A percentile compares a stretch with the other conserved stretches of the same genome.
phyloP scores from a whole-genome alignment of 2,797 vertebrate genomes.

The Gymnoscopelus microlampas region DNA sequence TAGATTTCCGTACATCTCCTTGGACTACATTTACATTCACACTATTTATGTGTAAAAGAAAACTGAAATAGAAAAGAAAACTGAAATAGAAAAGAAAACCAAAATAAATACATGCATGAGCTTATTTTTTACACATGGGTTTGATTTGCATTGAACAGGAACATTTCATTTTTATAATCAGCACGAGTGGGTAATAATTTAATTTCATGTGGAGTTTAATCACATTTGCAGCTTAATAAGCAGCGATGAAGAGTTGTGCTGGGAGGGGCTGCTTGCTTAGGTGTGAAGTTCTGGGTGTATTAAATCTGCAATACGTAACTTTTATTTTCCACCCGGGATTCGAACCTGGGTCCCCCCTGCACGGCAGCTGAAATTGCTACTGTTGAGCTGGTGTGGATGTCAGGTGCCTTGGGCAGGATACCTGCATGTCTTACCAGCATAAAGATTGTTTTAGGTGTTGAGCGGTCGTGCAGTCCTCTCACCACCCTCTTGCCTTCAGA shows the following conservation, averaged over 20 bases:
- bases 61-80: no score
- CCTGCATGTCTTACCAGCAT: no score
- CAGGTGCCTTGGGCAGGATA: no score
- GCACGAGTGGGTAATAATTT: constrained; percentile 16
- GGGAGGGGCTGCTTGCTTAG: neutral
- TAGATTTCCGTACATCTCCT: no score
- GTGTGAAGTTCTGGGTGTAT: neutral
- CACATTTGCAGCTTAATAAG: constrained; percentile 9
- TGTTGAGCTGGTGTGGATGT: no score
- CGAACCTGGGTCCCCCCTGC: no score
- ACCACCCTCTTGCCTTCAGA: no score
- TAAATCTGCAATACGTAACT: neutral
- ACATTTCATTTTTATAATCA: constrained; percentile 24
- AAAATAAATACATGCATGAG: neutral
- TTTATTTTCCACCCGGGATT: no score
- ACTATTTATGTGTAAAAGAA: neutral
- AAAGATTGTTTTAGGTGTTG: no score
- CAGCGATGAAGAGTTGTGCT: constrained; percentile 17
- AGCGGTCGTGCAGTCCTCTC: no score
- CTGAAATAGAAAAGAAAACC: no score
- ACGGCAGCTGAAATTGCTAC: no score
- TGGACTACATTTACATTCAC: neutral
- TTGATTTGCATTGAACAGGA: constrained; percentile 4
- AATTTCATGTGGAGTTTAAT: constrained; percentile 11
- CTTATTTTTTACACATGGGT: neutral